phyloP scores from a whole-genome alignment of 2,113 vertebrate species.

The Pitta sordida region DNA sequence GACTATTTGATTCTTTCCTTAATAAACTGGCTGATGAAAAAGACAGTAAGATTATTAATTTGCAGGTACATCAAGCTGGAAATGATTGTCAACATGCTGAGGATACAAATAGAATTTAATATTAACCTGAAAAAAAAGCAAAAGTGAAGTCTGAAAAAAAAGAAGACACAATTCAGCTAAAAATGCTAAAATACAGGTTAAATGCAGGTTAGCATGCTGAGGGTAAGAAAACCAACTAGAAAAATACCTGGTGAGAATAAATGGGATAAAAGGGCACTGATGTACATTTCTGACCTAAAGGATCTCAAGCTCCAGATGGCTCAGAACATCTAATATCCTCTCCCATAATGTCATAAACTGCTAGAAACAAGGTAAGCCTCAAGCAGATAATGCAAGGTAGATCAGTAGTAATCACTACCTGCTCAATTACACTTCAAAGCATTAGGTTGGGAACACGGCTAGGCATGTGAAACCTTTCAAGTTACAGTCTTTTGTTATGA shows the following conservation, averaged over 20 bases:
- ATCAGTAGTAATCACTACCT: background rate
- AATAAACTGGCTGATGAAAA: background rate
- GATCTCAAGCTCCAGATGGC: background rate
- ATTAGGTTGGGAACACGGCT: background rate
- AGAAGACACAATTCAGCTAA: background rate
- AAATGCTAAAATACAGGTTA: background rate
- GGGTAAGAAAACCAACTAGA: background rate
- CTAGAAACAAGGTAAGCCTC: background rate
- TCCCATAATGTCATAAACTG: background rate
- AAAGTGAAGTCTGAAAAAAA: background rate
- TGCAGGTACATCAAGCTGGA: background rate
- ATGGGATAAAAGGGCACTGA: background rate
- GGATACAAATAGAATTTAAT: background rate
- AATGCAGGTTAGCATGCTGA: background rate
- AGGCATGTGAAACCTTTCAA: background rate
- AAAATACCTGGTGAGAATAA: background rate
- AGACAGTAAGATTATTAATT: slow-evolving; percentile 4
- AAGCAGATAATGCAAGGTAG: background rate
- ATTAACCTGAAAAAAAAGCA: background rate
- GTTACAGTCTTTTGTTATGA: background rate
- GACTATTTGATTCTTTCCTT: background rate
- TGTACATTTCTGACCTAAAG: background rate
- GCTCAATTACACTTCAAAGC: background rate
- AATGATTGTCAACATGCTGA: background rate
- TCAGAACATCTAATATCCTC: background rate